phyloP scores from a whole-genome alignment of 1,140 invertebrate species.

The Grapholita molesta region DNA sequence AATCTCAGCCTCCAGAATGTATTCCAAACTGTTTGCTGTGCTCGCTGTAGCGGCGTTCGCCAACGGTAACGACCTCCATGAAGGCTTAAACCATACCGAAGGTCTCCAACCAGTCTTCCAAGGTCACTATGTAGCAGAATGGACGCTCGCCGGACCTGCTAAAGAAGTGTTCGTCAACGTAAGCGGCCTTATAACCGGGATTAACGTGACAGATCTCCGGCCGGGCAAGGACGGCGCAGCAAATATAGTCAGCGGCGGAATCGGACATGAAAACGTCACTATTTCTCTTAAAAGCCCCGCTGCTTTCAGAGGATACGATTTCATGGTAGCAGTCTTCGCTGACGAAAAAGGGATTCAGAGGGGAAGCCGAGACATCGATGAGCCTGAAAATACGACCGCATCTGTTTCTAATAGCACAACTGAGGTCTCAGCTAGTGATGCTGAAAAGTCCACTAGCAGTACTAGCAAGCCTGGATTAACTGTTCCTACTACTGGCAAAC shows the following conservation, averaged over 20 bases:
- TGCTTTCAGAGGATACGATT: constrained; percentile 57
- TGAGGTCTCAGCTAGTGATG: too few species aligned
- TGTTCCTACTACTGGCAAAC: too few species aligned
- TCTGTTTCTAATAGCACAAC: too few species aligned
- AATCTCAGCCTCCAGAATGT: constrained; percentile 40
- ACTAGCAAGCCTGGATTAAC: too few species aligned
- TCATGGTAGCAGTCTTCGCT: constrained; percentile 52
- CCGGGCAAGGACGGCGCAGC: constrained; percentile 59
- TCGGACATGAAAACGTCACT: constrained; percentile 52
- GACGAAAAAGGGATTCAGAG: not conserved
- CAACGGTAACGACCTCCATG: constrained; percentile 39
- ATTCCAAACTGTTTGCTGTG: constrained; percentile 35
- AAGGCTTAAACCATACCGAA: constrained; percentile 36
- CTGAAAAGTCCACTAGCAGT: too few species aligned
- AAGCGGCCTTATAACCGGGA: constrained; percentile 46
- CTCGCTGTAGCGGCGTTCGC: constrained; percentile 35
- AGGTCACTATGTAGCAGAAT: constrained; percentile 39
- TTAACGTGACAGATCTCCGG: constrained; percentile 53
- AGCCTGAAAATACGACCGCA: not conserved
- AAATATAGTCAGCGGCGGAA: constrained; percentile 52
- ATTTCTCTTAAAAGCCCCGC: constrained; percentile 64
- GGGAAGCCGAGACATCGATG: not conserved
- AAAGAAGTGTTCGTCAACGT: constrained; percentile 52
- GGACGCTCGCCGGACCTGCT: constrained; percentile 49
- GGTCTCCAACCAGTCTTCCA: constrained; percentile 50